Evolutionary conservation across 1,140 invertebrate genomes (phyloP), one percentile per base, ranked within the genome.

Genomic region (Tribolium castaneum): DNA sequence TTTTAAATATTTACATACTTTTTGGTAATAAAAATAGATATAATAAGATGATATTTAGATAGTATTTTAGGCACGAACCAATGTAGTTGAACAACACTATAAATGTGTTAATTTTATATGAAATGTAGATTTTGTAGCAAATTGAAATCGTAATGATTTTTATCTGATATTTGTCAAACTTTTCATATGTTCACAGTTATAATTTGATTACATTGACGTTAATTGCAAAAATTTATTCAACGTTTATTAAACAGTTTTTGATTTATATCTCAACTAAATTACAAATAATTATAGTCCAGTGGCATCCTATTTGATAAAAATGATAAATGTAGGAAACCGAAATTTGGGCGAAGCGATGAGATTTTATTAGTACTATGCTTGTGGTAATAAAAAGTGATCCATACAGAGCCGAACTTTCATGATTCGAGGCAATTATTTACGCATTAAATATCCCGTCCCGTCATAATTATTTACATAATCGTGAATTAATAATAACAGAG

Each of bases 401-500:
- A 45, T 45, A 10, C 7, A 45, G 9, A 10, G 39, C n/a, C 39
- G n/a, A 45, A 45, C 39, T 45, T 45, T 45, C 39, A 45, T 10
- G 39, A 45, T 45, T 45, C 39, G 9, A n/a, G n/a, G 39, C 39
- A 45, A 66, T 66, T 66, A 66, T 66, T 66, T 35, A 4, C 6
- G 12, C 59, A 35, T 66, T 66, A 66, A 66, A 35, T 66, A 12
- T 5, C 30, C 59, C 3, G 59, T 66, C 9, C 30, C 30, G 59
- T 66, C 30, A 66, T 14, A 66, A 66, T 66, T 34, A 35, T 66
- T 35, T 30, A 34, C 59, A 14, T 66, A 66, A 66, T 35, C 30
- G 54, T 66, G 6, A 66, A 66, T 66, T 66, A 66, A 66, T 66
- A 30, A 66, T 66, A 66, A 66, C 59, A 35, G 54, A 13, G 25